A percentile compares a stretch with the other conserved stretches of the same genome.
phyloP scores from a whole-genome alignment of 2,797 vertebrate genomes.

The Tokudaia tokunoshimensis region DNA sequence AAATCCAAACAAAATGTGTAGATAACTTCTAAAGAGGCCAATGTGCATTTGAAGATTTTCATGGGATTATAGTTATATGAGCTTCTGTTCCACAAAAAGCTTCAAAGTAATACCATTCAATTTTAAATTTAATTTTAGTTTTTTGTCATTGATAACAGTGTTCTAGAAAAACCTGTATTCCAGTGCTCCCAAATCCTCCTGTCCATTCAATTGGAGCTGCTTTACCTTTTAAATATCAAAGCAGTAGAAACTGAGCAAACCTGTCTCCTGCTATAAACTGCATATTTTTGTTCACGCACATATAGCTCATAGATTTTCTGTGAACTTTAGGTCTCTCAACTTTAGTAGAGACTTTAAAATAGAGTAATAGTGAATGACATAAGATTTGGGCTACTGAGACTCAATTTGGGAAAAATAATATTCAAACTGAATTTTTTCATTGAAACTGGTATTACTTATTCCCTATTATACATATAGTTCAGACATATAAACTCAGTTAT shows the following conservation, averaged over 20 bases:
- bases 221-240: neutral
- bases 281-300: neutral
- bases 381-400: conserved; percentile 62
- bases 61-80: neutral
- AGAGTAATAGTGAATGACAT: conserved; percentile 14
- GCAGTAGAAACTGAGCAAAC: neutral
- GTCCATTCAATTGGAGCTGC: neutral
- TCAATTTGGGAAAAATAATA: conserved; percentile 70
- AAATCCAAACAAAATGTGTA: neutral
- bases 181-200: neutral
- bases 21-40: neutral
- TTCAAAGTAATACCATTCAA: neutral
- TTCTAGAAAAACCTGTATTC: neutral
- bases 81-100: neutral
- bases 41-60: neutral
- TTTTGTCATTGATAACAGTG: neutral
- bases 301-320: conserved; percentile 62
- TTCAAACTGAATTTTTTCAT: conserved; percentile 61
- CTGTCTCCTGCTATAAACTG: neutral
- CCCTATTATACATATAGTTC: conserved; percentile 47
- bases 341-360: conserved; percentile 63
- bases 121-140: neutral
- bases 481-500: conserved; percentile 68
- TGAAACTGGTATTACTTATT: conserved; percentile 53
- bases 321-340: conserved; percentile 67